Evolutionary conservation across 2,113 vertebrate species (phyloP).

Genomic region (Oncorhynchus mykiss): DNA sequence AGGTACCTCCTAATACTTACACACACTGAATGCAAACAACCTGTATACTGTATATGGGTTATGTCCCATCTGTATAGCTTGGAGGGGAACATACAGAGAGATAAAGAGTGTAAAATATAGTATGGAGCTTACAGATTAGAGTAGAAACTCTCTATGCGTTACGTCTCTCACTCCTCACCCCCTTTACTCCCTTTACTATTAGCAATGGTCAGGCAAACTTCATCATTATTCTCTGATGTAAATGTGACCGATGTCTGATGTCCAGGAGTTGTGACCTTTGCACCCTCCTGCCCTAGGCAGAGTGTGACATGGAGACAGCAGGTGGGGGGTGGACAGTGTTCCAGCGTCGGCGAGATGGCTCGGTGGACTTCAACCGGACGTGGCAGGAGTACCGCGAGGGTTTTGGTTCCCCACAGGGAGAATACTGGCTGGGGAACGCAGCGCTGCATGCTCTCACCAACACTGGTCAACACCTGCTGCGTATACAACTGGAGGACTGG

Average conservation of each 20-base stretch:
- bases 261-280: slow-evolving; percentile 3
- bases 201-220: too few species aligned
- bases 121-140: background rate
- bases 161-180: too few species aligned
- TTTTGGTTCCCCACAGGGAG: slow-evolving; percentile 74
- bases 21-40: background rate
- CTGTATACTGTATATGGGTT: background rate
- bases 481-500: slow-evolving; percentile 79
- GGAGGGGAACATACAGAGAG: background rate
- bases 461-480: slow-evolving; percentile 69
- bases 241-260: background rate
- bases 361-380: slow-evolving; percentile 76
- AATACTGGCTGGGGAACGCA: slow-evolving; percentile 79
- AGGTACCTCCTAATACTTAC: slow-evolving; percentile 64
- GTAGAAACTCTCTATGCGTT: too few species aligned
- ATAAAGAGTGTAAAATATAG: background rate
- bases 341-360: slow-evolving; percentile 74
- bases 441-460: slow-evolving; percentile 68
- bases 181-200: too few species aligned
- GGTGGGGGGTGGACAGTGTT: slow-evolving; percentile 81
- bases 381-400: slow-evolving; percentile 80
- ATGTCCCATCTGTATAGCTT: background rate
- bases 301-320: slow-evolving; percentile 79
- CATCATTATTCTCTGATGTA: background rate
- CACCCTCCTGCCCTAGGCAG: slow-evolving; percentile 59